Conservation (phyloP, 2,797 vertebrate species). For the Orestias chungarensis region DNA sequence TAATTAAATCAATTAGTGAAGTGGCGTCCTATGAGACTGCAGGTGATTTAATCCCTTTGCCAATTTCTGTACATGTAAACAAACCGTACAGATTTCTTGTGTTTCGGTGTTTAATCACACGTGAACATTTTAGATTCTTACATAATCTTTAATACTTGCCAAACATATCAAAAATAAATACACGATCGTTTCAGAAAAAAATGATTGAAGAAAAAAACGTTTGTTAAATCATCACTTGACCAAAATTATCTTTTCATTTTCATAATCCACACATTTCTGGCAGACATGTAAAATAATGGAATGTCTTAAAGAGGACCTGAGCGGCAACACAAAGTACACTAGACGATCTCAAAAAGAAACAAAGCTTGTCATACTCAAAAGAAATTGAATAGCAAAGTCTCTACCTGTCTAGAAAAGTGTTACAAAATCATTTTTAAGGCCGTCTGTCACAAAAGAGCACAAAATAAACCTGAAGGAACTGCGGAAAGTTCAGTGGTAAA, state of each 20-base stretch:
- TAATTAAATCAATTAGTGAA: constrained; percentile 1
- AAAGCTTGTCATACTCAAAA: neutral
- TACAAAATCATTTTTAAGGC: neutral
- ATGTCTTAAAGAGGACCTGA: neutral
- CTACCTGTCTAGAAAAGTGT: too few species aligned
- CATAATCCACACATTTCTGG: neutral
- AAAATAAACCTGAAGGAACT: neutral
- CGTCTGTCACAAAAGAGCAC: too few species aligned
- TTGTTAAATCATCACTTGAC: neutral
- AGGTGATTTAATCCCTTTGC: neutral
- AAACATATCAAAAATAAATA: neutral
- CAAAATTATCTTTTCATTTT: neutral
- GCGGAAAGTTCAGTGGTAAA: neutral
- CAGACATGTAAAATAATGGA: neutral
- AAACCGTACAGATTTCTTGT: neutral
- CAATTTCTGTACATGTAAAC: neutral
- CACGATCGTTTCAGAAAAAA: neutral
- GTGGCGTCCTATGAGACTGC: neutral
- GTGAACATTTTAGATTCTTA: neutral
- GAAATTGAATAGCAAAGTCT: neutral
- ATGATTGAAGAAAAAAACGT: neutral
- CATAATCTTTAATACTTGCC: neutral
- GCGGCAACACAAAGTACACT: neutral
- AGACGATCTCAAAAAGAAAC: neutral
- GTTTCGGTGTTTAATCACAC: neutral